Evolutionary conservation across 2,113 vertebrate species (phyloP), one percentile per base, ranked within the genome.

Genomic region (Rhabdomys dilectus): DNA sequence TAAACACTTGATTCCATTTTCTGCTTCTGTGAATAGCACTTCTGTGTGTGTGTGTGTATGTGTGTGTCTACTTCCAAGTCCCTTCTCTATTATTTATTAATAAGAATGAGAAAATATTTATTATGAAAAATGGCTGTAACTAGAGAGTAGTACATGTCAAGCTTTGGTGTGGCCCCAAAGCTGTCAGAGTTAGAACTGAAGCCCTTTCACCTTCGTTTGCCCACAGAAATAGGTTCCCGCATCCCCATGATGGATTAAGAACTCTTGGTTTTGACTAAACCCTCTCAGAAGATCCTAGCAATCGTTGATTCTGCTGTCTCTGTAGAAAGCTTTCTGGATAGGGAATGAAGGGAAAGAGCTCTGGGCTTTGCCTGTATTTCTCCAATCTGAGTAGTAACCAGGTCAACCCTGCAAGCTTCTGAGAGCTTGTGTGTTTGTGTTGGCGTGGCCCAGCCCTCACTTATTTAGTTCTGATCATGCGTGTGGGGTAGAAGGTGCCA

Each of bases 21-120:
- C 31, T 68, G 66, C 31, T 68, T 68, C 66, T 68, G 66, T 15
- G 29, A 66, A 68, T 31, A 68, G 12, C 31, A 68, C 12, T 31
- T 62, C 60, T 26, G 10, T 68, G 64, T 31, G 29, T 31, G 26
- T 31, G 64, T 66, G 64, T 66, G 29, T 66, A 29, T 66, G 64
- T 31, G 29, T 66, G 12, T 66, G 64, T 34, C 1, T 34, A 34
- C 66, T 34, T 68, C 1, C 31, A 68, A 68, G 11, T 68, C 31
- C 66, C 12, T 68, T 34, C 66, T 68, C 24, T 64, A 29, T 64
- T 26, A 62, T 26, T 62, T 85, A 19, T 75, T 88, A 34, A 1
- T 91, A 88, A 51, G 9, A 93, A 17, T 2, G 90, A 88, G 87
- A 53, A 94, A 19, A 60, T 39, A 62, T 42, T 39, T 95, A 76